Base-by-base conservation (phyloP, 2,113 vertebrate species). In the Marcusenius ussheri region DNA sequence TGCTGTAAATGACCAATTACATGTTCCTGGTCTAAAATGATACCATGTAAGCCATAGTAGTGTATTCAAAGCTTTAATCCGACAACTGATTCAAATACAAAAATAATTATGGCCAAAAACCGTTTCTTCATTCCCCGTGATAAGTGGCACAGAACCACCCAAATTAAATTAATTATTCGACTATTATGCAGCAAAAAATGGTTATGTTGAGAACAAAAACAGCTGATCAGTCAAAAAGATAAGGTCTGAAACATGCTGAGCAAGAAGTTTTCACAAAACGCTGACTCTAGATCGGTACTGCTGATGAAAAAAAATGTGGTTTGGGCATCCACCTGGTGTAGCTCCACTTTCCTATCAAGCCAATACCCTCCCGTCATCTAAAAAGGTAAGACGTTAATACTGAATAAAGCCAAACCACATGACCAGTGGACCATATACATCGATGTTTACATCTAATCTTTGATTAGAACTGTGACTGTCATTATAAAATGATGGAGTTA, bases 81-180 rank as follows among this genome's bases (percentile, higher is more conserved):
- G 8, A 84, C 83, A 84, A 47, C 83, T 87, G 85, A 53, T 35
- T 53, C 50, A 87, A 17, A 87, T 53, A 87, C 83, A 49, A 86
- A 49, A 86, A 86, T 86, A 86, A 86, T 27, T 86, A 50, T 49
- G 45, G 35, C 24, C 21, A 47, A 45, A 84, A 46, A 46, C 83
- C 42, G 49, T 53, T 35, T 87, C n/a, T 87, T 51, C 50, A 31
- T 51, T 47, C 27, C 11, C 31, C 17, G 31, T 53, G 45, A 87
- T 6, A 53, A 51, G 50, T 35, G 27, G 27, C 15, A 35, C 47
- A 87, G 19, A 56, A 39, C 49, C 31, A n/a, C 85, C 85, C 27
- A 51, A 21, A 35, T 87, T 53, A 35, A 21, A 35, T 87, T 53
- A 53, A 87, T 13, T 56, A 53, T 51, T 51, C 10, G 10, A 85